A percentile compares a stretch with the other conserved stretches of the same genome.
These are phyloP conservation scores for Bombus vancouverensis DNA, from an alignment of 1,140 invertebrate genomes.

Conservation along the genomic window DNA sequence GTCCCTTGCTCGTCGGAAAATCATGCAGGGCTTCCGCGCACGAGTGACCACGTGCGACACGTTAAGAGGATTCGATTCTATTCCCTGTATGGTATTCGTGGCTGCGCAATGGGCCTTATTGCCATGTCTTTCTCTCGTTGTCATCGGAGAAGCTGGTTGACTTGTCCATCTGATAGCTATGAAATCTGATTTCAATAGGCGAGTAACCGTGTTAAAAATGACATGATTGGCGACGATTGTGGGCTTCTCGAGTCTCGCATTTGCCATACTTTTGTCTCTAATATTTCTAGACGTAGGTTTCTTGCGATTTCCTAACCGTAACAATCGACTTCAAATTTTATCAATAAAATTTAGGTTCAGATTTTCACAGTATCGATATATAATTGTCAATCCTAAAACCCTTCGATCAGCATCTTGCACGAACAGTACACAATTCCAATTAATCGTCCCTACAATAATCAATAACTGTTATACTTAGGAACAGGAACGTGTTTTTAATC, in stretches of 20 bases:
- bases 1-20: slow-evolving; percentile 31
- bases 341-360: accelerated
- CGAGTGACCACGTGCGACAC: slow-evolving; percentile 38
- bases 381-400: no score
- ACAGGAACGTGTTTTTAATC: no score
- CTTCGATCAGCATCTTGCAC: no score
- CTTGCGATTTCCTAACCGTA: no score
- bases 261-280: not conserved
- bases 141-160: not conserved
- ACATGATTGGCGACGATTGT: not conserved
- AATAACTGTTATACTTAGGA: no score
- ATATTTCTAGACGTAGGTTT: not conserved
- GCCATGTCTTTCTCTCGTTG: not conserved
- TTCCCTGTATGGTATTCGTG: not conserved
- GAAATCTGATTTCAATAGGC: not conserved
- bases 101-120: not conserved
- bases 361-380: no score
- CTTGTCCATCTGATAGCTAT: not conserved
- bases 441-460: no score
- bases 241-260: not conserved
- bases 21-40: slow-evolving; percentile 57
- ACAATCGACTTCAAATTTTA: no score
- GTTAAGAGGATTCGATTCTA: slow-evolving; percentile 59
- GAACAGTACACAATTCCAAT: no score
- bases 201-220: not conserved